Conservation (phyloP, 2,888 invertebrate species). For the Limenitis camilla region DNA sequence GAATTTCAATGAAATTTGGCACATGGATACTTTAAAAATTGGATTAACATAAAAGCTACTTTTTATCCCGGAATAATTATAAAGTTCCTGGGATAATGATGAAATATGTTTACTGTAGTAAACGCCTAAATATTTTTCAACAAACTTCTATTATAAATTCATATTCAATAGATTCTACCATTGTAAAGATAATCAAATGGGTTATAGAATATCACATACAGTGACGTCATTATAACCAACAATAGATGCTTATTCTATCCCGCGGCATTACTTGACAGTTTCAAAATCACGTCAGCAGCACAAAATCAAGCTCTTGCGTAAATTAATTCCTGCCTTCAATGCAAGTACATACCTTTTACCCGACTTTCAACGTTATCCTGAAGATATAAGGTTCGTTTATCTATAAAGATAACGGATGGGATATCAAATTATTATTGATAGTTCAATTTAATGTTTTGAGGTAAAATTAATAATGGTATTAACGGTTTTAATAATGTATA, state of each 20-base stretch:
- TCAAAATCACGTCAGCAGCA: constrained; percentile 18
- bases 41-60: too few relatives aligned
- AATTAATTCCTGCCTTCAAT: constrained; percentile 18
- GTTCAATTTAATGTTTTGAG: constrained; percentile 8
- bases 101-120: too few relatives aligned
- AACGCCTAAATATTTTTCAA: too few relatives aligned
- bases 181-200: too few relatives aligned
- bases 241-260: constrained; percentile 1
- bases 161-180: too few relatives aligned
- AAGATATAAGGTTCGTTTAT: background rate
- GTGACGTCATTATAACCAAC: constrained; percentile 1
- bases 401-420: background rate
- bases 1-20: too few relatives aligned
- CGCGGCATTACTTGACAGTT: constrained; percentile 15
- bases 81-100: too few relatives aligned
- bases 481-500: too few relatives aligned
- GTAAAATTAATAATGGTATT: constrained; percentile 3
- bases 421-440: constrained; percentile 13
- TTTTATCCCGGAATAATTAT: too few relatives aligned
- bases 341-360: background rate
- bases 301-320: constrained; percentile 14
- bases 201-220: background rate
- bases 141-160: too few relatives aligned
- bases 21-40: too few relatives aligned
- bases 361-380: background rate